Evolutionary conservation across 2,888 invertebrate genomes (phyloP).

Genomic region (Xylophagus ater): DNA sequence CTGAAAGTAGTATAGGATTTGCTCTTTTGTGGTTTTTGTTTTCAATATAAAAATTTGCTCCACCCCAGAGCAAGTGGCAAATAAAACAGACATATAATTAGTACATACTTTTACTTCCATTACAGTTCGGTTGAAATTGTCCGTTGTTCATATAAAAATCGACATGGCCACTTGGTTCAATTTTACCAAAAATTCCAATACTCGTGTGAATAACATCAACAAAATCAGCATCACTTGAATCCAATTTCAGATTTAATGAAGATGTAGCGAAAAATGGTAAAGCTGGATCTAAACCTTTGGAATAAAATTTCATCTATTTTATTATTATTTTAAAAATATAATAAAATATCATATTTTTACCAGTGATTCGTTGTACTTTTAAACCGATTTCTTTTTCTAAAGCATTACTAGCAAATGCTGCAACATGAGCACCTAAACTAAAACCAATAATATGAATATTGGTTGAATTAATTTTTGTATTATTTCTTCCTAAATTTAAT

Average conservation of each 20-base stretch:
- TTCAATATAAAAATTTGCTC: no score
- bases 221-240: constrained; percentile 42
- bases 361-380: constrained; percentile 36
- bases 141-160: constrained; percentile 54
- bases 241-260: constrained; percentile 41
- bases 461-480: constrained; percentile 30
- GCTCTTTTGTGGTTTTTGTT: no score
- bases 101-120: constrained; percentile 19
- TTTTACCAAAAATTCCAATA: constrained; percentile 47
- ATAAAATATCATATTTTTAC: constrained; percentile 20
- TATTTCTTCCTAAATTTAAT: constrained; percentile 21
- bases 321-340: not conserved
- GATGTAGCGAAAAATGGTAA: constrained; percentile 48
- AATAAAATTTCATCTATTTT: constrained; percentile 1
- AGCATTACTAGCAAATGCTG: constrained; percentile 36
- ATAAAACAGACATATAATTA: not conserved
- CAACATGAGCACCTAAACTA: constrained; percentile 47
- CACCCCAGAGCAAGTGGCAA: no score
- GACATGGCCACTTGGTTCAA: constrained; percentile 47
- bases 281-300: constrained; percentile 50
- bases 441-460: constrained; percentile 46
- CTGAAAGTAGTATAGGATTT: no score
- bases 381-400: constrained; percentile 26
- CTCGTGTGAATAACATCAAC: constrained; percentile 49
- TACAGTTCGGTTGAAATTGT: constrained; percentile 21